phyloP scores from a whole-genome alignment of 2,797 vertebrate genomes.

The Falco columbarius region DNA sequence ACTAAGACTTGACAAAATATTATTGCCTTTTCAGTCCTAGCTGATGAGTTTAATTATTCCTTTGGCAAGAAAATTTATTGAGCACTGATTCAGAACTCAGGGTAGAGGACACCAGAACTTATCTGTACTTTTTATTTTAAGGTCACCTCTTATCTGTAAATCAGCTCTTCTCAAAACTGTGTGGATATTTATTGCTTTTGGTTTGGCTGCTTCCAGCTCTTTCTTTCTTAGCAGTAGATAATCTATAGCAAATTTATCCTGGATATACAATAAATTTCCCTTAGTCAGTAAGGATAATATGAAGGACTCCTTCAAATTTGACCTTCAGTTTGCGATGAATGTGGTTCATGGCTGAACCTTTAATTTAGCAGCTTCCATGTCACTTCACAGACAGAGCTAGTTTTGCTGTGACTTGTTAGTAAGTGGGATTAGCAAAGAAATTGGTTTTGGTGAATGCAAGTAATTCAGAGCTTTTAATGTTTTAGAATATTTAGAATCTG shows the following conservation, averaged over 20 bases:
- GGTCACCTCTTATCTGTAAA: background rate
- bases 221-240: background rate
- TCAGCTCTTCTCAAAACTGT: background rate
- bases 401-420: background rate
- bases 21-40: background rate
- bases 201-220: background rate
- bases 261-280: background rate
- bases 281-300: background rate
- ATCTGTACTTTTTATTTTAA: background rate
- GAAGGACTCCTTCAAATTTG: background rate
- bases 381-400: background rate
- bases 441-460: background rate
- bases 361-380: background rate
- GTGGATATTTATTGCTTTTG: background rate
- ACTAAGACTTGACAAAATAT: background rate
- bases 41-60: slow-evolving; percentile 10
- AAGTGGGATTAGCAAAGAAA: background rate
- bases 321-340: background rate
- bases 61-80: background rate
- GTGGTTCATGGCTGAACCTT: background rate
- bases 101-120: background rate
- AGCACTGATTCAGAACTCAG: background rate
- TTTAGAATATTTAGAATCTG: background rate
- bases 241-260: background rate
- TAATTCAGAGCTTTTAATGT: background rate